Evolutionary conservation across 1,140 invertebrate species (phyloP).

Genomic region (Lordiphosa stackelbergi): DNA sequence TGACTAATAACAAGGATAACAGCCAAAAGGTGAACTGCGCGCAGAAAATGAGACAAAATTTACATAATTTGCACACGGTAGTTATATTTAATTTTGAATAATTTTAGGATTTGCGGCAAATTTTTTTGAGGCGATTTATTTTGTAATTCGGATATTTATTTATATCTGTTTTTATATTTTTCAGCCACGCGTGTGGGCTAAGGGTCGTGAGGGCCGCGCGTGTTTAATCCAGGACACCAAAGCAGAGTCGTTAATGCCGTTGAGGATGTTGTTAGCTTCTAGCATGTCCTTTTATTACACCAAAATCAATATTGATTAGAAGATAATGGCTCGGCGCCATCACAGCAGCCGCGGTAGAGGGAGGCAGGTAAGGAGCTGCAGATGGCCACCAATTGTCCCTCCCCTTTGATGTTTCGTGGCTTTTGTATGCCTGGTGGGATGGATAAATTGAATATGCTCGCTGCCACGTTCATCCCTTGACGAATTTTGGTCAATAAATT

Average conservation of each 20-base stretch:
- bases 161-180: slow-evolving; percentile 6
- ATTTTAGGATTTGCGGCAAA: slow-evolving; percentile 51
- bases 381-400: slow-evolving; percentile 5
- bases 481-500: slow-evolving; percentile 53
- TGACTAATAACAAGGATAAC: slow-evolving; percentile 33
- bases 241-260: slow-evolving; percentile 27
- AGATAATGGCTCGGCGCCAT: slow-evolving; percentile 35
- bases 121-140: slow-evolving; percentile 54
- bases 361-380: slow-evolving; percentile 16
- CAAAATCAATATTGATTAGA: slow-evolving; percentile 64
- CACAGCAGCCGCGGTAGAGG: not conserved
- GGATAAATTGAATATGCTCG: slow-evolving; percentile 50
- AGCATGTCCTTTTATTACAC: slow-evolving; percentile 51
- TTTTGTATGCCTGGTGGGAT: slow-evolving; percentile 3
- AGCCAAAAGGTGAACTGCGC: slow-evolving; percentile 31
- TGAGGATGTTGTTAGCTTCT: slow-evolving; percentile 47
- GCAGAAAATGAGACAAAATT: slow-evolving; percentile 34
- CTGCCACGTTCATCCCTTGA: slow-evolving; percentile 36
- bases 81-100: slow-evolving; percentile 57
- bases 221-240: slow-evolving; percentile 31
- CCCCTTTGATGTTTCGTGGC: slow-evolving; percentile 34
- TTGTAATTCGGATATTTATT: slow-evolving; percentile 30
- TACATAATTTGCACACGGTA: slow-evolving; percentile 45
- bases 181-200: not conserved
- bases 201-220: not conserved